Conservation (phyloP, 2,888 invertebrate species). For the Trachelus stipa region DNA sequence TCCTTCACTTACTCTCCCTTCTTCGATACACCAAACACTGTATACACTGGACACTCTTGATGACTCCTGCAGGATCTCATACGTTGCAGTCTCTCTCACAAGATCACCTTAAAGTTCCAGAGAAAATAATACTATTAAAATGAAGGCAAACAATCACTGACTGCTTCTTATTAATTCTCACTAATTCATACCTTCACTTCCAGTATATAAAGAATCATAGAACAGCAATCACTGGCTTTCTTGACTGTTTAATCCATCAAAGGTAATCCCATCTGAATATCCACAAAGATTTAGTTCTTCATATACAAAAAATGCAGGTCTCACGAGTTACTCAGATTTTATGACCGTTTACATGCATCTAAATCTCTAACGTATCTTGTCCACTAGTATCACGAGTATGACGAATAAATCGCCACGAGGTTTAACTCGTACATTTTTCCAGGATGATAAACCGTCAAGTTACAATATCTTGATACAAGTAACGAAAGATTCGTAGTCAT, state of each 20-base stretch:
- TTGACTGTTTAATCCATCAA: not conserved
- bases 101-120: not conserved
- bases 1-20: not conserved
- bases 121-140: not conserved
- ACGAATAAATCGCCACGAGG: too few relatives aligned
- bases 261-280: not conserved
- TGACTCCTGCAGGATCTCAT: not conserved
- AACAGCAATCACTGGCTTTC: not conserved
- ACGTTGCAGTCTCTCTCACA: not conserved
- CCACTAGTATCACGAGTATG: not conserved
- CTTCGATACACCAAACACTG: not conserved
- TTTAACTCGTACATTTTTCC: not conserved
- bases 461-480: not conserved
- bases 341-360: not conserved
- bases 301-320: not conserved
- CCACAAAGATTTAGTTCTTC: not conserved
- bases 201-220: not conserved
- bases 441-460: not conserved
- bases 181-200: not conserved
- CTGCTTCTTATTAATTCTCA: not conserved
- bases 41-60: not conserved
- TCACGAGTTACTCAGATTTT: not conserved
- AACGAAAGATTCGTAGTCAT: not conserved
- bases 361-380: not conserved
- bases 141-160: not conserved